Conservation (phyloP, 2,113 vertebrate genomes). For the Aramus guarauna region DNA sequence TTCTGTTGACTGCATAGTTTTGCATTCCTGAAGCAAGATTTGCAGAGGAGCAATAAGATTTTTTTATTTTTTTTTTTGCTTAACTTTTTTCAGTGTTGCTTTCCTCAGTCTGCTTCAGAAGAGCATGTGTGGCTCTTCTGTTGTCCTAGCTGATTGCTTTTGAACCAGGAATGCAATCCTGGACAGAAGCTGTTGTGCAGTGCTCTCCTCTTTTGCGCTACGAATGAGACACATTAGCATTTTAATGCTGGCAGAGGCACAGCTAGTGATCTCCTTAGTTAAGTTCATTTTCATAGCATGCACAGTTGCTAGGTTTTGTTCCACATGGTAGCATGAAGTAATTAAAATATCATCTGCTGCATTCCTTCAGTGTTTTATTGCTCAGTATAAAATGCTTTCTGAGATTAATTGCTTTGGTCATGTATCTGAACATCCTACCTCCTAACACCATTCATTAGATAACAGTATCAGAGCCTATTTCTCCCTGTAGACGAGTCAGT, state of each 20-base stretch:
- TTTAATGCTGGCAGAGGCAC: not conserved
- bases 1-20: not conserved
- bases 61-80: not conserved
- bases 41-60: not conserved
- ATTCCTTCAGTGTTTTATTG: not conserved
- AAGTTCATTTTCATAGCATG: not conserved
- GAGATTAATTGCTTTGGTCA: not conserved
- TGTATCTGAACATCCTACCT: not conserved
- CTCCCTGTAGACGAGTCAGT: not conserved
- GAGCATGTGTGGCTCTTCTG: not conserved
- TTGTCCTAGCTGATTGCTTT: not conserved
- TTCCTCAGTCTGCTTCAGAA: not conserved
- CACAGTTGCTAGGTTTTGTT: not conserved
- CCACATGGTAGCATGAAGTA: not conserved
- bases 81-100: not conserved
- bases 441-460: not conserved
- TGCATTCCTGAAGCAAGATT: not conserved
- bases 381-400: not conserved
- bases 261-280: not conserved
- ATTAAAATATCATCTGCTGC: not conserved
- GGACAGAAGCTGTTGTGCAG: not conserved
- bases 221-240: not conserved
- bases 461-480: not conserved
- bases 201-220: not conserved
- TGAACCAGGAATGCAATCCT: not conserved